Evolutionary conservation across 2,113 vertebrate species (phyloP), one percentile per base, ranked within the genome.

Genomic region (Lamprotornis superbus): DNA sequence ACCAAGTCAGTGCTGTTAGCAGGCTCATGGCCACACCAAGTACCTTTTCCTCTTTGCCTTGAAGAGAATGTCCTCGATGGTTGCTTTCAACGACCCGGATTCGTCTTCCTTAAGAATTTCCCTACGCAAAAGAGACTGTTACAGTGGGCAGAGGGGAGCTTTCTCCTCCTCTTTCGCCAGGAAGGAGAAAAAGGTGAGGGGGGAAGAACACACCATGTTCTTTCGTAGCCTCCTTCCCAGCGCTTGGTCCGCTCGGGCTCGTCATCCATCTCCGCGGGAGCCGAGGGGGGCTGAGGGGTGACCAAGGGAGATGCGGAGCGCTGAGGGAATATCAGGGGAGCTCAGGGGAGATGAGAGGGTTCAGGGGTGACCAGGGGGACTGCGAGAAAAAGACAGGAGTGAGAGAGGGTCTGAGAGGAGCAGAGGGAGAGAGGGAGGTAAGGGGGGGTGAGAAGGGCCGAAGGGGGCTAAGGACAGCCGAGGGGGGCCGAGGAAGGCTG

Each of bases 191-290:
- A 33, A 53, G 53, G 9, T 39, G 25, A 21, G 27, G 42, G 37
- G 14, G 3, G 7, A 50, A 46, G 30, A 60, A 60, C 97, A 96
- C 57, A 99, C 99, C 99, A 99, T 87, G 99, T 99, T 91, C 99
- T 98, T 92, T 99, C 99, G 85, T 99, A 99, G 91, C 99, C 99
- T n/a, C 99, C 99, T 96, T 99, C 99, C 99, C 99, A 99, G 33
- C 99, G 98, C 92, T 99, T 99, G 19, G 99, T 98, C 98, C 98
- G 98, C 95, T 99, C 99, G 40, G 99, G 98, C 44, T 99, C 99
- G 57, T 99, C 99, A 74, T 99, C 99, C 99, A 99, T 99, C 22
- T 30, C 97, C 17, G 31, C 55, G 12, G 18, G 44, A 12, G 17
- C 67, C 17, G 55, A 33, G 35, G 52, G 47, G 18, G 35, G 28